Evolutionary conservation across 37 sponge, comb jelly and placozoan species (phyloP).

Genomic region (Theonella swinhoei): DNA sequence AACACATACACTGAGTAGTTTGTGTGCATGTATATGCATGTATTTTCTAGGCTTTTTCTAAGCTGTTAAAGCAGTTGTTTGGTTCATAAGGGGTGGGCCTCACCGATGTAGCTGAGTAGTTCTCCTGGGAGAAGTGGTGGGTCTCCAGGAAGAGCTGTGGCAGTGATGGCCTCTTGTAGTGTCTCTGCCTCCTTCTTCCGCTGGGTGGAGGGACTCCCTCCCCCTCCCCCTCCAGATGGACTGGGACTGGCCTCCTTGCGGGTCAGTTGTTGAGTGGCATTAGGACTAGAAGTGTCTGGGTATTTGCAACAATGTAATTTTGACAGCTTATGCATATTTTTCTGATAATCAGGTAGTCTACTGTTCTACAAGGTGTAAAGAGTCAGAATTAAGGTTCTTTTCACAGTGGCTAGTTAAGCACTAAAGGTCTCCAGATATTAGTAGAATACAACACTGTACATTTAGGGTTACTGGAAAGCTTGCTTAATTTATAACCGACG

Average conservation of each 20-base stretch:
- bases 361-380: no score
- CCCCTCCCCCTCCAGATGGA: background rate
- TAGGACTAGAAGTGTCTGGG: background rate
- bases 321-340: no score
- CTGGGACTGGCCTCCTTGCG: background rate
- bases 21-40: no score
- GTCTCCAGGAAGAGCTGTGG: constrained; percentile 40
- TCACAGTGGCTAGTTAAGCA: background rate
- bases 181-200: constrained; percentile 23
- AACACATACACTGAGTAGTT: no score
- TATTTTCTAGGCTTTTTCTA: no score
- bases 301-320: no score
- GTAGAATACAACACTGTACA: no score
- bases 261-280: background rate
- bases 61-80: no score
- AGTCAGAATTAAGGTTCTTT: background rate
- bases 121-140: constrained; percentile 71
- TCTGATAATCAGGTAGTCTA: no score
- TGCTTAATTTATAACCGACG: background rate
- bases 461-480: background rate
- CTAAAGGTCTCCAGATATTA: no score
- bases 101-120: constrained; percentile 55
- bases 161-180: constrained; percentile 25
- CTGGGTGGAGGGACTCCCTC: constrained; percentile 1
- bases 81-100: no score